Base-by-base conservation (phyloP, 2,113 vertebrate genomes). In the Oncorhynchus tshawytscha region DNA sequence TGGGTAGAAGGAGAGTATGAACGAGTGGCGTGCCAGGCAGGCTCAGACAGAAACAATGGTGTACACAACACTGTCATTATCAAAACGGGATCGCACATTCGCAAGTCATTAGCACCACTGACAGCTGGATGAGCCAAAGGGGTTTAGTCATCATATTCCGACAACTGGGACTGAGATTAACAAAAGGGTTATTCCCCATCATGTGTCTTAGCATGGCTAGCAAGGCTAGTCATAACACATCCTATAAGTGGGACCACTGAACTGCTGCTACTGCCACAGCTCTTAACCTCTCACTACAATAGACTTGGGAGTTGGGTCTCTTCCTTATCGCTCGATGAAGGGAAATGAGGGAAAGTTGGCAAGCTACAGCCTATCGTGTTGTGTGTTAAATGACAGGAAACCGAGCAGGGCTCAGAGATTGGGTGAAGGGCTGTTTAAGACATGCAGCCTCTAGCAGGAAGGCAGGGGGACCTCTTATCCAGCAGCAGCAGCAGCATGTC, bases 381-480 rank as follows among this genome's bases (percentile, higher is more conserved):
- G n/a, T 22, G 84, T 75, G 74, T 75, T 24, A 75, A 82, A 79
- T 51, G 64, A 84, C 60, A 81, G 76, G 79, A 87, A 83, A 27
- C 71, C 75, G 74, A 78, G 45, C 16, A 15, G 59, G 45, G 68
- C 60, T 57, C 49, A 3, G 68, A 62, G 62, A 12, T 51, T 45
- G 27, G 73, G 76, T 75, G 70, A 79, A 71, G 71, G 80, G 39
- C 29, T 69, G 83, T 79, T 82, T 29, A 64, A 59, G 60, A 76
- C 83, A 87, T 71, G 73, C 7, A 0, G 59, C 20, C 59, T 62
- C n/a, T 1, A 77, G 80, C 48, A 11, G 51, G 51, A 54, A 54
- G 51, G 51, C 51, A 18, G 74, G 39, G 54, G 84, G 73, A 71
- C 73, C 64, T 82, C 71, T 79, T 85, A 78, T 49, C 20, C 72